Base-by-base conservation (phyloP, 2,113 vertebrate species). In the Xiphophorus hellerii region DNA sequence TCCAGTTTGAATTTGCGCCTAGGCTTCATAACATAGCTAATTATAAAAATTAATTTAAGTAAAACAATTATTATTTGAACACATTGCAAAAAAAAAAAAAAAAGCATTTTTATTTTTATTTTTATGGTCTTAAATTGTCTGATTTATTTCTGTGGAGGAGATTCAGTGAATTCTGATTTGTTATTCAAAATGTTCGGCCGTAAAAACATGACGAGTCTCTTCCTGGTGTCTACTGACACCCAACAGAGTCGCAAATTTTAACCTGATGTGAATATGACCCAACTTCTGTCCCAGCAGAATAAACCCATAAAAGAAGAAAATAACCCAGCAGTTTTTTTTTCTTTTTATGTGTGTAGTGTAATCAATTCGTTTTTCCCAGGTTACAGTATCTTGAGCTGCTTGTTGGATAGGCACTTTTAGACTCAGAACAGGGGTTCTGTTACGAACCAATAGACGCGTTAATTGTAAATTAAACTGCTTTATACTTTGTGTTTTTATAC, bases 401-500 rank as follows among this genome's bases (percentile, higher is more conserved):
- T 67, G 73, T 71, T 60, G 68, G 42, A 67, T 30, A 75, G 67
- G 62, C 76, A 82, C 77, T 83, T 87, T 85, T 77, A 77, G 68
- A 80, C 80, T 84, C 74, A 73, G 60, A 90, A 71, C 83, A 80
- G 76, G 63, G 54, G 81, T 80, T 84, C 67, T 67, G 35, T 64
- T 54, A 48, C 66, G 69, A 87, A 86, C 66, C 66, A 66, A 71
- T 71, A 87, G 73, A 87, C 75, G 83, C 74, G 77, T 92, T 86
- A 83, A 83, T 63, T 88, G 89, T 89, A 90, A 77, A 92, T 77
- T 63, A 5, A 87, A 91, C 74, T 76, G 80, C 90, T 93, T 93
- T 93, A 78, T 91, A 93, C 86, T 89, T 91, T 89, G 85, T 92
- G 87, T 89, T 90, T 93, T 91, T 86, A 90, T 91, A 91, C 84